Evolutionary conservation across 2,888 invertebrate species (phyloP).

Genomic region (Lacanobia wlatinum): DNA sequence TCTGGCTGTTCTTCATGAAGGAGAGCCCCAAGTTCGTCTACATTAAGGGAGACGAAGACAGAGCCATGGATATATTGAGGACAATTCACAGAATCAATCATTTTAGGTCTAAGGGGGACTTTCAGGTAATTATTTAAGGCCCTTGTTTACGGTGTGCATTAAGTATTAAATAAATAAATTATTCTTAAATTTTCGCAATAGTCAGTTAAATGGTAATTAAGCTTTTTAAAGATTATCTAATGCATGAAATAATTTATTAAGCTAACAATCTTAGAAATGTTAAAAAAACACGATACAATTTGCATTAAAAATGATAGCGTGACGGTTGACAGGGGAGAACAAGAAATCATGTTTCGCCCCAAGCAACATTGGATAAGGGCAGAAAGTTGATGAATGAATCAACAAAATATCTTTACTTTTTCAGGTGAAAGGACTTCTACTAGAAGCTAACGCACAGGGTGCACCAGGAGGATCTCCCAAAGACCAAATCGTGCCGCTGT

Average conservation of each 20-base stretch:
- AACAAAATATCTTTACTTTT: neutral
- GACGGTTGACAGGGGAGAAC: no score
- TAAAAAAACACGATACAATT: no score
- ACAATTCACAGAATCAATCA: conserved; percentile 79
- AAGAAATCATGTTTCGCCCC: no score
- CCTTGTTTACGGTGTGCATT: neutral
- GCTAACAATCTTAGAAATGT: no score
- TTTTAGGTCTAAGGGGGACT: conserved; percentile 66
- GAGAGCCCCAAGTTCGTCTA: conserved; percentile 95
- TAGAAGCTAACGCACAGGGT: conserved; percentile 71
- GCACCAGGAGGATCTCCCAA: conserved; percentile 69
- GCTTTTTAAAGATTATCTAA: no score
- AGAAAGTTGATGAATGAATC: no score
- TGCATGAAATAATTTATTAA: no score
- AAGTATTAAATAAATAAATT: neutral
- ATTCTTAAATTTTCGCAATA: neutral
- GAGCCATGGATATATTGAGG: conserved; percentile 87
- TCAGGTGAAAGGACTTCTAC: conserved; percentile 76
- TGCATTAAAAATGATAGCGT: no score
- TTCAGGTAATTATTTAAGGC: conserved; percentile 71
- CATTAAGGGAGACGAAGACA: conserved; percentile 89
- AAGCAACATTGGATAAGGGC: no score
- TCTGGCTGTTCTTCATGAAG: conserved; percentile 90
- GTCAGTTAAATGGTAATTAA: no score
- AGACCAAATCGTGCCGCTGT: conserved; percentile 87